Base-by-base conservation (phyloP, 2,888 invertebrate species). In the Patella ulyssiponensis region DNA sequence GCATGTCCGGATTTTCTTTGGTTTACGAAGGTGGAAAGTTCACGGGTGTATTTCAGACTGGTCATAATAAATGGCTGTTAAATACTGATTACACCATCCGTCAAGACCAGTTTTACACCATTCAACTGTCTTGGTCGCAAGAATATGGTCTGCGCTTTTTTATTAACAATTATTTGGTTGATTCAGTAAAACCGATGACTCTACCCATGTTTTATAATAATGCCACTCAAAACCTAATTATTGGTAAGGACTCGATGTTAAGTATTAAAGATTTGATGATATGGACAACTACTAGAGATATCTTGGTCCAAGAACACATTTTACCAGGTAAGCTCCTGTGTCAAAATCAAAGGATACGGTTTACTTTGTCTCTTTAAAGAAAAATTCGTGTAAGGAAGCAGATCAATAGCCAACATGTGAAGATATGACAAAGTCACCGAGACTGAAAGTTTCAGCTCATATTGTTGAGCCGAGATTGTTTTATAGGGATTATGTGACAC, bases 101-200 rank as follows among this genome's bases (percentile, higher is more conserved):
- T 51, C 9, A n/a, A 11, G 56, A 33, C n/a, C 12, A 27, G 1
- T 33, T 44, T 23, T 78, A 78, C 44, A 15, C n/a, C 17, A n/a
- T 78, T 14, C 76, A 76, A 20, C 23, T 78, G 9, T 75, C 75
- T 0, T 78, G 78, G 78, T n/a, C 69, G 2, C 69, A 51, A 14
- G 11, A 5, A 7, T 71, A 56, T 23, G 51, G 70, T 17, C 53
- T 76, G 2, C 20, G 53, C 17, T 27, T 78, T 27, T 78, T 76
- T 53, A 70, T 78, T 1, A 51, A 78, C 51, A 70, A 70, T 17
- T 70, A 70, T 52, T 17, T 17, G 17, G 70, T 76, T 7, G 64
- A 58, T 15, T 5, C 69, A 20, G 56, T 54, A 52, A 44, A 33
- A 15, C n/a, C 17, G 0, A 15, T 73, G 2, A 51, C 4, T 33